Conservation (phyloP, 2,888 invertebrate species). For the Pheosia tremula region DNA sequence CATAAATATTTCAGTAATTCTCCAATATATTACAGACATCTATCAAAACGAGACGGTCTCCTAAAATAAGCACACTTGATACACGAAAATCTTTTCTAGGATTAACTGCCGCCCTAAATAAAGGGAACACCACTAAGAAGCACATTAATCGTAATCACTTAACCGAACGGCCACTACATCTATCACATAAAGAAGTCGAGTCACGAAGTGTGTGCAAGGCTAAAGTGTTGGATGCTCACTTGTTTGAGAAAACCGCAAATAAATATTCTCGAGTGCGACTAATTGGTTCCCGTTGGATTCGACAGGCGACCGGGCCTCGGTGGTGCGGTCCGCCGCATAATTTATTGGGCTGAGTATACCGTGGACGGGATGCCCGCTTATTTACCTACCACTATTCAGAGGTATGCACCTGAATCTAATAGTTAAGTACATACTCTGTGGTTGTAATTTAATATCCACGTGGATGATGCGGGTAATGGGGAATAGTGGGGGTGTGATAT, state of each 20-base stretch:
- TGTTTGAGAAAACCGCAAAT: conserved; percentile 79
- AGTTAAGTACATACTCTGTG: conserved; percentile 35
- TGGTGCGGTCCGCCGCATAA: conserved; percentile 74
- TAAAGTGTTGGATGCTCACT: conserved; percentile 65
- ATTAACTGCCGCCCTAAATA: conserved; percentile 34
- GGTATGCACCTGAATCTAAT: conserved; percentile 42
- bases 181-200: conserved; percentile 59
- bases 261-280: conserved; percentile 79
- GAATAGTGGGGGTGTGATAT: not conserved
- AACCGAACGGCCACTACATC: conserved; percentile 36
- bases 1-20: no score
- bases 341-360: conserved; percentile 72
- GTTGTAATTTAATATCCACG: conserved; percentile 33
- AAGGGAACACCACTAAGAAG: conserved; percentile 33
- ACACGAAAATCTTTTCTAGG: conserved; percentile 25
- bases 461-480: not conserved
- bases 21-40: no score
- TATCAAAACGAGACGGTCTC: no score
- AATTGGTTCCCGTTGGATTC: conserved; percentile 81
- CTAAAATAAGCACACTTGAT: conserved; percentile 12
- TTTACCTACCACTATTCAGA: conserved; percentile 52
- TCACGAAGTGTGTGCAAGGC: conserved; percentile 55
- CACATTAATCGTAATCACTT: conserved; percentile 50
- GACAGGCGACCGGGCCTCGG: conserved; percentile 69
- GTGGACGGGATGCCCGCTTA: conserved; percentile 42